Percentiles rank a stretch among this genome's conserved stretches.
Conservation (phyloP, 2,888 invertebrate species). For the Platerodrilus igneus region DNA sequence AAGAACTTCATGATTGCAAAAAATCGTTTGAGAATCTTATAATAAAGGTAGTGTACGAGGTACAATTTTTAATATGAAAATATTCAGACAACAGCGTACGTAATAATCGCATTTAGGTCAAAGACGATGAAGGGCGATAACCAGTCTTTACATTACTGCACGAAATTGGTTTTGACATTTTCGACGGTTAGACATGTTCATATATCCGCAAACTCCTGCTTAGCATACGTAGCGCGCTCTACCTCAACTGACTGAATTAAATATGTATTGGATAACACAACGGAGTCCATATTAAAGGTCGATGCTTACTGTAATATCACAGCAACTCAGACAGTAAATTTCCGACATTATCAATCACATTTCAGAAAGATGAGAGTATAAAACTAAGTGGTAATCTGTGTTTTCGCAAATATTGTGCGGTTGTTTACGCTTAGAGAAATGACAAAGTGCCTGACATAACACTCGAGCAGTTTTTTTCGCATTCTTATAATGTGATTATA, state of each 20-base stretch:
- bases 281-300: too few species aligned
- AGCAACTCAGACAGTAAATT: background rate
- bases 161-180: too few species aligned
- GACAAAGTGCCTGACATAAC: conserved; percentile 17
- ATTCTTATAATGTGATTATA: conserved; percentile 12
- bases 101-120: too few species aligned
- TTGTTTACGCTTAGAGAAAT: conserved; percentile 16
- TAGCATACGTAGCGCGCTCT: conserved; percentile 28
- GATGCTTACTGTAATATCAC: too few species aligned
- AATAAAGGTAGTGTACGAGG: too few species aligned
- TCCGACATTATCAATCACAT: conserved; percentile 9
- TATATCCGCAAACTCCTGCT: conserved; percentile 28
- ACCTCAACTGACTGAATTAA: conserved; percentile 21
- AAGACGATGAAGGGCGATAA: too few species aligned
- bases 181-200: conserved; percentile 31
- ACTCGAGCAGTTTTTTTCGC: conserved; percentile 13
- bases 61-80: too few species aligned
- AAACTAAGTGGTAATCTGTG: conserved; percentile 23
- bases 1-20: too few species aligned
- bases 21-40: too few species aligned
- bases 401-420: conserved; percentile 17
- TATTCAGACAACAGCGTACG: too few species aligned
- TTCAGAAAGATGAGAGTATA: conserved; percentile 14
- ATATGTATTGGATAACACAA: too few species aligned
- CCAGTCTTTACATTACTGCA: too few species aligned